phyloP scores from a whole-genome alignment of 1,140 invertebrate species.

The Neodiprion virginianus region DNA sequence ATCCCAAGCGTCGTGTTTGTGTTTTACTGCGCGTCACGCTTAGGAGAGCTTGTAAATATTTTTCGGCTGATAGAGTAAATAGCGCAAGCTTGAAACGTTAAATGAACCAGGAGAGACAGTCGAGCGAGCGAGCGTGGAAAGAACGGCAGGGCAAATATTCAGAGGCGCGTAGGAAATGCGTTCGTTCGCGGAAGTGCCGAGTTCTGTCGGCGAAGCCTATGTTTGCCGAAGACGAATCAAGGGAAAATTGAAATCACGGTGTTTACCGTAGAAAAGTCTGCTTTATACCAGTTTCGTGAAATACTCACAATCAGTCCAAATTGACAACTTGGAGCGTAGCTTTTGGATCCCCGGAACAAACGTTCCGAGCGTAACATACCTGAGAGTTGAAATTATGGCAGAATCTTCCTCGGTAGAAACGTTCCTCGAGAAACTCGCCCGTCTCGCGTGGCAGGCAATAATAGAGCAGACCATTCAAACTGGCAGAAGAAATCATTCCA shows the following conservation, averaged over 20 bases:
- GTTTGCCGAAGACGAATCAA: conserved; percentile 59
- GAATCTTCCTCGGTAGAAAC: too few species aligned
- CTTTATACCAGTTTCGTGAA: conserved; percentile 24
- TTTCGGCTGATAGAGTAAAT: conserved; percentile 55
- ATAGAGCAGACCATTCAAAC: not conserved
- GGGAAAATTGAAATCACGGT: conserved; percentile 57
- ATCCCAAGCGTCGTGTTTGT: too few species aligned
- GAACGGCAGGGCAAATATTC: conserved; percentile 13
- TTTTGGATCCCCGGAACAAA: not conserved
- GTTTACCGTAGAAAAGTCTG: conserved; percentile 33
- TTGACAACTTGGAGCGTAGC: not conserved
- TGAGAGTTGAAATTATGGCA: not conserved
- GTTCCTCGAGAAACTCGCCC: not conserved
- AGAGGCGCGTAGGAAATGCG: conserved; percentile 26
- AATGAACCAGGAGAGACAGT: conserved; percentile 57
- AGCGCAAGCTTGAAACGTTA: conserved; percentile 41
- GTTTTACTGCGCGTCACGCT: not conserved
- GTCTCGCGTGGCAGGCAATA: not conserved
- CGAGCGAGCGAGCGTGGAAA: conserved; percentile 38
- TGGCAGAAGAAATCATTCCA: too few species aligned
- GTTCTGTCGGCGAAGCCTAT: conserved; percentile 27
- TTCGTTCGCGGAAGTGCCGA: not conserved
- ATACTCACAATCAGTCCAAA: not conserved
- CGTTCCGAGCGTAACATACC: not conserved
- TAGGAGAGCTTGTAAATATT: conserved; percentile 22